phyloP scores from a whole-genome alignment of 2,113 vertebrate genomes.

The Microcebus tavaratra region DNA sequence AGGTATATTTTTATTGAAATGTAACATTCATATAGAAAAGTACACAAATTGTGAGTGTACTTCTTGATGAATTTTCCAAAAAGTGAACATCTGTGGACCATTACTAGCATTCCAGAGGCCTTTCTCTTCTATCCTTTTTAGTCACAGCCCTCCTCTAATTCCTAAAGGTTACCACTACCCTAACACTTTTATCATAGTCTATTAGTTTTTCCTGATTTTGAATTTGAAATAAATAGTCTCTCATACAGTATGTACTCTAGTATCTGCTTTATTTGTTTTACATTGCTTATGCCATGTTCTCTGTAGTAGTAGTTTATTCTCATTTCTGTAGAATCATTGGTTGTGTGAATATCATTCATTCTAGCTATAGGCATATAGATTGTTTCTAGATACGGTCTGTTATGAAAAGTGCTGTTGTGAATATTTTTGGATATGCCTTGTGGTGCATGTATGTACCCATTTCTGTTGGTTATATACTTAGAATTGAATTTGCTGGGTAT shows the following conservation, averaged over 20 bases:
- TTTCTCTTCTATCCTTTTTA: neutral
- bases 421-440: neutral
- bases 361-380: neutral
- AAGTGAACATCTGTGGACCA: neutral
- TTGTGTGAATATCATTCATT: constrained; percentile 2
- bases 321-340: constrained; percentile 13
- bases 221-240: neutral
- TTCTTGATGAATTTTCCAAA: neutral
- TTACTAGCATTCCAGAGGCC: neutral
- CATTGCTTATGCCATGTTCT: neutral
- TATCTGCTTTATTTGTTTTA: constrained; percentile 2
- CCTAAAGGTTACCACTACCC: neutral
- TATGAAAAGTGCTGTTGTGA: neutral
- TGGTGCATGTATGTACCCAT: neutral
- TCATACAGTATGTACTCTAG: neutral
- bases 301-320: constrained; percentile 27
- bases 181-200: neutral
- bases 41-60: neutral
- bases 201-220: constrained; percentile 23
- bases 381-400: neutral
- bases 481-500: constrained; percentile 1
- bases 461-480: constrained; percentile 1
- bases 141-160: neutral
- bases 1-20: constrained; percentile 3
- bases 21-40: constrained; percentile 18